Evolutionary conservation across 2,888 invertebrate genomes (phyloP).

Genomic region (Pegoplata infirma): DNA sequence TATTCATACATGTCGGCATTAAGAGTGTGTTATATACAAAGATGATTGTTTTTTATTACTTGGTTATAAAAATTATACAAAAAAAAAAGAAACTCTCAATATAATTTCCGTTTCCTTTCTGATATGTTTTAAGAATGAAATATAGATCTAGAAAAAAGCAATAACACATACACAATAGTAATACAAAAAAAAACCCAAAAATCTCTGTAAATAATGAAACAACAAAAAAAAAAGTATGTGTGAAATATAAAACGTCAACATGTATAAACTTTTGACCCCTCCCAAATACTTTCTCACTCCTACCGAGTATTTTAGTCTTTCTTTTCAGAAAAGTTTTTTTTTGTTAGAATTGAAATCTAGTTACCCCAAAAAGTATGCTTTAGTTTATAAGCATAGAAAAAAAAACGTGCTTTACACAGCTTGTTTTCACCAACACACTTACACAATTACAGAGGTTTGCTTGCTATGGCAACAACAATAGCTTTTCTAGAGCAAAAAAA

Average conservation of each 20-base stretch:
- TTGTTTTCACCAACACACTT: slow-evolving; percentile 13
- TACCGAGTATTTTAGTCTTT: not conserved
- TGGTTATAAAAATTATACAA: too few relatives aligned
- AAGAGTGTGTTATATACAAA: not conserved
- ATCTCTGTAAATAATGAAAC: not conserved
- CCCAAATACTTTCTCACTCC: not conserved
- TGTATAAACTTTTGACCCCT: not conserved
- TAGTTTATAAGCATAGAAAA: not conserved
- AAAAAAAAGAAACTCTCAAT: slow-evolving; percentile 43
- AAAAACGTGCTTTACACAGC: slow-evolving; percentile 6
- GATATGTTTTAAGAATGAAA: slow-evolving; percentile 22
- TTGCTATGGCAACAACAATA: not conserved
- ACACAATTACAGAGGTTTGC: not conserved
- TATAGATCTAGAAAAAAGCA: not conserved
- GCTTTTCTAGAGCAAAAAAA: not conserved
- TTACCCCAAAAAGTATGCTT: slow-evolving; percentile 34
- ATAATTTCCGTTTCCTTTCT: slow-evolving; percentile 58
- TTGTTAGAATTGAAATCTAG: slow-evolving; percentile 28
- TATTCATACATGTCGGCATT: slow-evolving; percentile 24
- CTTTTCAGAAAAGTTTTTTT: too few relatives aligned
- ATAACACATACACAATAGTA: not conserved
- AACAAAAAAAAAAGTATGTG: slow-evolving; percentile 26
- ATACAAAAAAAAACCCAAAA: not conserved
- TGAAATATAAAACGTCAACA: slow-evolving; percentile 32
- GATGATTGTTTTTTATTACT: slow-evolving; percentile 24